Evolutionary conservation across 2,113 vertebrate species (phyloP).

Genomic region (Trichechus manatus): DNA sequence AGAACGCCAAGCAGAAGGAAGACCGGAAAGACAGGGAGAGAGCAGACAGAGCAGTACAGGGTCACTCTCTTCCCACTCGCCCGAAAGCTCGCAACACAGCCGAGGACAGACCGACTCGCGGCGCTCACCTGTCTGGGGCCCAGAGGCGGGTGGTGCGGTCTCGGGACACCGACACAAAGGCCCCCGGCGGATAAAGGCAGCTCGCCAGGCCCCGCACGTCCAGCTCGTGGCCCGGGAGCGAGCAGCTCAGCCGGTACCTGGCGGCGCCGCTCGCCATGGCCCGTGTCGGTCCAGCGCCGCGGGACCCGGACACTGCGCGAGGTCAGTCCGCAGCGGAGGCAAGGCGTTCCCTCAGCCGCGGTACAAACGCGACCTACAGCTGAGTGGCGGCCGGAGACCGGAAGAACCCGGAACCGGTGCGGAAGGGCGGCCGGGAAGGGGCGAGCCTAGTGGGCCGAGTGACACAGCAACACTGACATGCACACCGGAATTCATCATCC

Average conservation of each 20-base stretch:
- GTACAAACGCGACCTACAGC: neutral
- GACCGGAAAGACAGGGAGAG: neutral
- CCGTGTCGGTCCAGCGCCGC: neutral
- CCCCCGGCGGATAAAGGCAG: constrained; percentile 90
- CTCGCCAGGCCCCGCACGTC: constrained; percentile 93
- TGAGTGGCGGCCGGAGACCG: constrained; percentile 15
- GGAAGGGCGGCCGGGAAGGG: constrained; percentile 58
- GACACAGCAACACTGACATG: constrained; percentile 86
- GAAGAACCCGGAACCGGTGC: constrained; percentile 67
- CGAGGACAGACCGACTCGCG: neutral
- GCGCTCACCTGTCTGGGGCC: constrained; percentile 93
- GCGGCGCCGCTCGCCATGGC: constrained; percentile 85
- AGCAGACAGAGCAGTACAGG: no score
- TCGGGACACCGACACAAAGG: constrained; percentile 96
- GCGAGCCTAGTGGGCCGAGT: constrained; percentile 71
- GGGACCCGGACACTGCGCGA: neutral
- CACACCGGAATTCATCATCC: constrained; percentile 66
- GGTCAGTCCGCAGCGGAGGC: neutral
- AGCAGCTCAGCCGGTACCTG: constrained; percentile 94
- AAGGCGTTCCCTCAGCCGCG: neutral
- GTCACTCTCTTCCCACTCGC: neutral
- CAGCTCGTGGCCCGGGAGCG: constrained; percentile 94
- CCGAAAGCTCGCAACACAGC: neutral
- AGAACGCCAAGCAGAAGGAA: neutral
- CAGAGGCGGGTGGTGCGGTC: constrained; percentile 96